Percentiles rank a stretch among this genome's conserved stretches.
Evolutionary conservation across 2,113 vertebrate species (phyloP).

Genomic region (Mustelus asterias): DNA sequence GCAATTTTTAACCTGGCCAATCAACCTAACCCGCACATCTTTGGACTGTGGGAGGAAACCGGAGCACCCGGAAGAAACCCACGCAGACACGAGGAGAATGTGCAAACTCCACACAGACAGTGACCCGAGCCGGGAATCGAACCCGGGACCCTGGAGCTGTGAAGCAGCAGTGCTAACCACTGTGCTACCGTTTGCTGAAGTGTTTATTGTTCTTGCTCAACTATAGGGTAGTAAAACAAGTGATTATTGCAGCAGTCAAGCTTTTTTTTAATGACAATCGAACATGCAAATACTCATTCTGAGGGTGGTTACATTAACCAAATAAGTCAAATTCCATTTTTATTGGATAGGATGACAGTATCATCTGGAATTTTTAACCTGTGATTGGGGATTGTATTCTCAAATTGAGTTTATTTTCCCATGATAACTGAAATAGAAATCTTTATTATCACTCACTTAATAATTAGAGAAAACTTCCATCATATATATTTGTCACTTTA

Average conservation of each 20-base stretch:
- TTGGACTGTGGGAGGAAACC: too few species aligned
- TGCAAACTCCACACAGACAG: too few species aligned
- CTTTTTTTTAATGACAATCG: neutral
- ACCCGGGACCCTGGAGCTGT: too few species aligned
- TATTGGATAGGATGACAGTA: neutral
- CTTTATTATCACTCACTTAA: neutral
- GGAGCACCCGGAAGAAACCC: too few species aligned
- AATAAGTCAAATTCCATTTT: neutral
- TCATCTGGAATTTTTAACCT: neutral
- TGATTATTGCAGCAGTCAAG: neutral
- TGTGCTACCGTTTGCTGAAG: neutral
- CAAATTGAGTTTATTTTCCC: neutral
- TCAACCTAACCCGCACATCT: too few species aligned
- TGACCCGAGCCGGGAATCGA: too few species aligned
- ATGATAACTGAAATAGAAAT: neutral
- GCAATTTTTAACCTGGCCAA: too few species aligned
- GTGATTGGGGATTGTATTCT: neutral
- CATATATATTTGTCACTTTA: neutral
- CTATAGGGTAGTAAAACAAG: neutral
- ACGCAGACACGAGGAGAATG: too few species aligned
- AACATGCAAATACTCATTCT: neutral
- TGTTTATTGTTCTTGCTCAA: neutral
- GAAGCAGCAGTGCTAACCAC: too few species aligned
- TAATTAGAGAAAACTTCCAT: neutral
- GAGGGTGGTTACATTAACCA: neutral